Base-by-base conservation (phyloP, 1,140 invertebrate species). In the Cotesia chilonis region DNA sequence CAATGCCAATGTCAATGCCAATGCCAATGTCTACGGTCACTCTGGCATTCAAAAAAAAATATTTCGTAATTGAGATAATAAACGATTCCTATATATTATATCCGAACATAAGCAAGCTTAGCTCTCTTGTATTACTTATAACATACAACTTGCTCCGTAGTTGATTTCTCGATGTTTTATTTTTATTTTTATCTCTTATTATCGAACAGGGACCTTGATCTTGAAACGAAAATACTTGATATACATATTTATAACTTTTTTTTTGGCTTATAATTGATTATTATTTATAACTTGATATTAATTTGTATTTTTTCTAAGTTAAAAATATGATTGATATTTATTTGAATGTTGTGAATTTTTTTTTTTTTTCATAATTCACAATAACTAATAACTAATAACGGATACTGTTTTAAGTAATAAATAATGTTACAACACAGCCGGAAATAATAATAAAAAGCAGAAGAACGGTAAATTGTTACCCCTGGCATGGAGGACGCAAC, bases 1-100 rank as follows among this genome's bases (percentile, higher is more conserved):
- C 80, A 82, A 71, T 80, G 80, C 67, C 76, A 76, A 72, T 76
- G 73, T 61, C 81, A 82, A 67, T 78, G 81, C 68, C 72, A 72
- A 70, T 75, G 72, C 60, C 70, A 37, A 35, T 12, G 59, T 10
- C 65, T 47, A 54, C 64, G 64, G 36, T 63, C 69, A 52, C 60
- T 28, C 64, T 35, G 6, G 35, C 37, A 37, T 6, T 35, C 36
- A 12, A 14, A 68, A 68, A 51, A 65, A 51, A 59, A 17, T 17
- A 55, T 68, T 54, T 68, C 51, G 66, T 68, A 68, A 68, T 36
- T 51, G 51, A 68, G 66, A 68, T 68, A 68, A 68, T 55, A 68
- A 54, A 68, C n/a, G 51, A 68, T 51, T 37, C 12, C 12, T 37
- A 4, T 38, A 12, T 63, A 28, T 28, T 28, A 28, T 28, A 28